Conservation (phyloP, 1,140 invertebrate species). For the Ectropis grisescens region DNA sequence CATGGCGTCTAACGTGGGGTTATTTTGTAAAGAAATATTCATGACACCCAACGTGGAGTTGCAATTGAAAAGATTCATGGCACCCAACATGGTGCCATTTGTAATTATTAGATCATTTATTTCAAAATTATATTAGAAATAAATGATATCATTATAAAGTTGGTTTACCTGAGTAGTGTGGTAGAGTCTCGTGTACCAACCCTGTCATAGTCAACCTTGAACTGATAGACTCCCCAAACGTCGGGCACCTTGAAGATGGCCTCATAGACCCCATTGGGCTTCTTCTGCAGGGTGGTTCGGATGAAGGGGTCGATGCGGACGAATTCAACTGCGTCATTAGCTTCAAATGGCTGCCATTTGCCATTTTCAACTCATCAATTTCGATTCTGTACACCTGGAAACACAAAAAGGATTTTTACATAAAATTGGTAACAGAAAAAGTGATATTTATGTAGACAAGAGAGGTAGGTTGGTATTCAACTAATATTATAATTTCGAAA, state of each 20-base stretch:
- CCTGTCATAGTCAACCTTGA: constrained; percentile 97
- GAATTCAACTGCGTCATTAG: constrained; percentile 96
- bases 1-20: too few relatives aligned
- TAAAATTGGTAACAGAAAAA: too few relatives aligned
- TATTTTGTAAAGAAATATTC: too few relatives aligned
- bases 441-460: constrained; percentile 2
- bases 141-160: too few relatives aligned
- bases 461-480: too few relatives aligned
- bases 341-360: constrained; percentile 93
- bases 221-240: constrained; percentile 99
- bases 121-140: too few relatives aligned
- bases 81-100: too few relatives aligned
- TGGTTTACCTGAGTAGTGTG: constrained; percentile 94
- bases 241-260: constrained; percentile 97
- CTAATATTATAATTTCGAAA: too few relatives aligned
- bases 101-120: too few relatives aligned
- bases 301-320: constrained; percentile 99
- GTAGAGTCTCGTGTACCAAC: constrained; percentile 95
- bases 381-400: constrained; percentile 88
- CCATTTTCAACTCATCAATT: constrained; percentile 90
- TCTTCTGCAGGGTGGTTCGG: constrained; percentile 83
- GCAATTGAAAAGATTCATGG: too few relatives aligned
- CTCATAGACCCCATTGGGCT: constrained; percentile 84
- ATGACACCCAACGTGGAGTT: too few relatives aligned
- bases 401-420: too few relatives aligned